Evolutionary conservation across 1,140 invertebrate species (phyloP), one percentile per base, ranked within the genome.

Genomic region (Heliconius himera): DNA sequence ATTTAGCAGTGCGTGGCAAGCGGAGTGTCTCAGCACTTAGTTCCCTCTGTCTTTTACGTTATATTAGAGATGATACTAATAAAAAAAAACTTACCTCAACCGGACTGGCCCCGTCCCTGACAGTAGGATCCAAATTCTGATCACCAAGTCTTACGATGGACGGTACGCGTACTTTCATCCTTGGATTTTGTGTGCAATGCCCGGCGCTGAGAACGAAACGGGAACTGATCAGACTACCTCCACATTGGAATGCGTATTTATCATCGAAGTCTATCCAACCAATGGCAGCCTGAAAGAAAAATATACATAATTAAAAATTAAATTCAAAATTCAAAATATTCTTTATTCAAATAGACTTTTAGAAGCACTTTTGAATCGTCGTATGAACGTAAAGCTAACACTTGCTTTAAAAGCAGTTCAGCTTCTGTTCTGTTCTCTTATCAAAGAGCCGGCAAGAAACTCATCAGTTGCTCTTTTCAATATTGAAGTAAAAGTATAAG

Each of bases 91-190:
- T 85, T 70, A 93, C 92, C 22, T 93, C 91, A 38, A 92, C 78
- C 54, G 92, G 92, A n/a, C 79, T 82, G 1, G 92, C 92, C 0
- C 89, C 87, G 38, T 94, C 92, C 0, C 74, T 26, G 0, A 93
- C 91, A 1, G 13, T 51, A 0, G 86, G 84, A 70, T 93, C 86
- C 6, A 94, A 80, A 70, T 94, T 94, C 83, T 92, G 90, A 56
- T 94, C 92, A n/a, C 91, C 92, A 1, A 94, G 88, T 22, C 92
- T 80, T 1, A 93, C 92, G 0, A 94, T 86, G 3, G 84, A 82
- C 0, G 92, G 92, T 18, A 73, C 74, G 0, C 84, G 85, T 16
- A 84, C 66, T 20, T 54, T 78, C 1, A 85, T 82, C 1, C 33
- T 70, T 0, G 86, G 76, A 60, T 87, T 81, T 1, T 81, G 72